Conservation (phyloP, 2,113 vertebrate species). For the Phrynosoma blainvillii region DNA sequence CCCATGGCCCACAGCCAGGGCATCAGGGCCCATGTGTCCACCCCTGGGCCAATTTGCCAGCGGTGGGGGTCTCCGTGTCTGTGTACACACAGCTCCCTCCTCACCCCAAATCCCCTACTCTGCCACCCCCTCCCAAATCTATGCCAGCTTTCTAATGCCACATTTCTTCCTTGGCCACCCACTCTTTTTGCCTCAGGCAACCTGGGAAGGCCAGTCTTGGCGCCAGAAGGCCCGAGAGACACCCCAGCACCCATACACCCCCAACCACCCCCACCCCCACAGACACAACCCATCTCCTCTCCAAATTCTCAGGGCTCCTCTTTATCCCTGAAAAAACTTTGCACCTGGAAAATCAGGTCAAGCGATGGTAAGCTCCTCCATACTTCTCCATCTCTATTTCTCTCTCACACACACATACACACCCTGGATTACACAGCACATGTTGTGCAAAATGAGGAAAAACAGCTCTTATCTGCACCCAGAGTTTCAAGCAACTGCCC, state of each 20-base stretch:
- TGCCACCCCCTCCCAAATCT: not conserved
- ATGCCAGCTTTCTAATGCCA: not conserved
- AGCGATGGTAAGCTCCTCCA: no score
- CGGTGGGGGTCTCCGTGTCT: no score
- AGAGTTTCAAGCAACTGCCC: no score
- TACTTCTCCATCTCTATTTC: no score
- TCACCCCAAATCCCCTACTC: not conserved
- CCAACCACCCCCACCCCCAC: no score
- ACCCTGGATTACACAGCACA: no score
- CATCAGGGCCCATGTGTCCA: no score
- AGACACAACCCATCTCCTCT: no score
- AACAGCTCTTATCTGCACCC: no score
- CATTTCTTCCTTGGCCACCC: not conserved
- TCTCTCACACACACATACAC: no score
- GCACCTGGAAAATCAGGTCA: no score
- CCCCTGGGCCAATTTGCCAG: not conserved
- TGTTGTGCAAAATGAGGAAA: no score
- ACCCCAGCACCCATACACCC: not conserved
- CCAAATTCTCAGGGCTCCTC: not conserved
- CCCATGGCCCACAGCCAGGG: not conserved
- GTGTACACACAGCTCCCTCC: not conserved
- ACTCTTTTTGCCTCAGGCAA: slow-evolving; percentile 13
- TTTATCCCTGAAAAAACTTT: not conserved
- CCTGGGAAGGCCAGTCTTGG: not conserved
- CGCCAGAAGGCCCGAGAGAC: not conserved